Percentiles rank a stretch among this genome's conserved stretches.
These are phyloP conservation scores for Solenopsis invicta DNA, from an alignment of 1,140 invertebrate species.

Conservation along the genomic window DNA sequence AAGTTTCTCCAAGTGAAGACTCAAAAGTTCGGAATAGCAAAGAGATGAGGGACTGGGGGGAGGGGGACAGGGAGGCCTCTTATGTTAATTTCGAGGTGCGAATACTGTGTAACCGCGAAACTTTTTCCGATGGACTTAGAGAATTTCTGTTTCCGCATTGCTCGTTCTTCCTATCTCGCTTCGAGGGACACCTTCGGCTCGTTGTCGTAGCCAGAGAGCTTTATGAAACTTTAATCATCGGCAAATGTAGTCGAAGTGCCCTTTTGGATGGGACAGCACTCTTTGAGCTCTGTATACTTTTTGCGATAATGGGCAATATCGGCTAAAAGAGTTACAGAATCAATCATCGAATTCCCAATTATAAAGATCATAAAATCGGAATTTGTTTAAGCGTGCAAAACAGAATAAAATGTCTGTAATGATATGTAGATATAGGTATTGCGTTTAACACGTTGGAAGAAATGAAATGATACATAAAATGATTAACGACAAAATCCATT, in stretches of 20 bases:
- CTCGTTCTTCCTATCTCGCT: slow-evolving; percentile 7
- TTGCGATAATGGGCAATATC: not conserved
- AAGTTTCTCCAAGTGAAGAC: slow-evolving; percentile 23
- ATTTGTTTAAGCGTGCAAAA: slow-evolving; percentile 2
- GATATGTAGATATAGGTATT: slow-evolving; percentile 10
- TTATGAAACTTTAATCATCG: not conserved
- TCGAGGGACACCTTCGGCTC: not conserved
- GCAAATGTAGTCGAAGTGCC: not conserved
- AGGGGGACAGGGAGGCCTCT: slow-evolving; percentile 2
- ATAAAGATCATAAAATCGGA: not conserved
- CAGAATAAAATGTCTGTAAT: slow-evolving; percentile 6
- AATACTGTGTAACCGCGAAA: slow-evolving; percentile 39
- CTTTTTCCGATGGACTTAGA: slow-evolving; percentile 66
- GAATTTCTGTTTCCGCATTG: slow-evolving; percentile 31
- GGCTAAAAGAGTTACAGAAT: not conserved
- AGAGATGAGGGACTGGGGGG: not conserved
- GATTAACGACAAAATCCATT: slow-evolving; percentile 23
- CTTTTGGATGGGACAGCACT: not conserved
- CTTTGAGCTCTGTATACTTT: not conserved
- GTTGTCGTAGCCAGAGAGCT: not conserved
- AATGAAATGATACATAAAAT: slow-evolving; percentile 33
- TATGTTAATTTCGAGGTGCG: slow-evolving; percentile 71
- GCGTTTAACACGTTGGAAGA: slow-evolving; percentile 28
- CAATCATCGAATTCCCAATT: not conserved
- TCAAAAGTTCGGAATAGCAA: not conserved